phyloP scores from a whole-genome alignment of 2,113 vertebrate species.

The Orientallactaga bullata region DNA sequence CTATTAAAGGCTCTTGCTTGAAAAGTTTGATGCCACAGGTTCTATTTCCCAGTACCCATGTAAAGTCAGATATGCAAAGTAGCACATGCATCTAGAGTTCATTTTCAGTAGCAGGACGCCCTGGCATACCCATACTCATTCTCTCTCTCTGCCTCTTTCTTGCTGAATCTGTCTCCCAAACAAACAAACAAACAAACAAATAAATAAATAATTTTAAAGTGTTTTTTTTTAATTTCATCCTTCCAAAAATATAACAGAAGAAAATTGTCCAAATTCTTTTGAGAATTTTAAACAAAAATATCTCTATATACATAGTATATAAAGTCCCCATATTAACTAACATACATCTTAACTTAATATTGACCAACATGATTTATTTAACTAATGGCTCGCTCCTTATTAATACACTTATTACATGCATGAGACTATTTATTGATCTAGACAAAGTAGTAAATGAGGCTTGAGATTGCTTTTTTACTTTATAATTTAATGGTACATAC shows the following conservation, averaged over 20 bases:
- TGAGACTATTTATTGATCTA: conserved; percentile 45
- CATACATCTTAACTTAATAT: no score
- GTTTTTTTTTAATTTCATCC: background rate
- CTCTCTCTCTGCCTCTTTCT: no score
- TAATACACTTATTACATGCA: background rate
- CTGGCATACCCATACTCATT: no score
- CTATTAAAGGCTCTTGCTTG: no score
- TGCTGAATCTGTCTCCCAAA: no score
- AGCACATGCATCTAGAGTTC: no score
- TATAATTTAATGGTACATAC: background rate
- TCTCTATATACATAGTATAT: background rate
- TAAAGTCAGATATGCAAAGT: no score
- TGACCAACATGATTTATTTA: background rate
- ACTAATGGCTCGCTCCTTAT: background rate
- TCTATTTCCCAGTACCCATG: no score
- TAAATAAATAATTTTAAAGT: no score
- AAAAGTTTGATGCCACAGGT: no score
- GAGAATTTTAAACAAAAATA: background rate
- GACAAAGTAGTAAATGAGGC: conserved; percentile 34
- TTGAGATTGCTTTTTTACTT: conserved; percentile 11
- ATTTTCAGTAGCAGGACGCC: no score
- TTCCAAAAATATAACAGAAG: background rate
- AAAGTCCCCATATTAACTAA: background rate
- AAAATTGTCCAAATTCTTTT: background rate
- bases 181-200: no score